phyloP scores from a whole-genome alignment of 2,113 vertebrate genomes.

The Microtus richardsoni region DNA sequence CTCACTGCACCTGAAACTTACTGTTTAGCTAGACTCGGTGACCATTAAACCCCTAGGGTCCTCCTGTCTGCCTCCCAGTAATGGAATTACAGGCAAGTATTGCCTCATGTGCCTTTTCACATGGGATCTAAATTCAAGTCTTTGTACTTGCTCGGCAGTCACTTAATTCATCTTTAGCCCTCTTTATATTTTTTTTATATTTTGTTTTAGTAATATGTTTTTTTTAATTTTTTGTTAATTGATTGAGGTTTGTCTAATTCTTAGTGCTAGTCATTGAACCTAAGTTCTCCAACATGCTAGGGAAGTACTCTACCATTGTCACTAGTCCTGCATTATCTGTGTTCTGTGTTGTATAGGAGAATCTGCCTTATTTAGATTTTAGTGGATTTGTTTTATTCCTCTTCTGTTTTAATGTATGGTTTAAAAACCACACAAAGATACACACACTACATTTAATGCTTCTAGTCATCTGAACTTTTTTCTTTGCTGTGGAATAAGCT shows the following conservation, averaged over 20 bases:
- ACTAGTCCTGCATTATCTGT: background rate
- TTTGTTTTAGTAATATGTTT: background rate
- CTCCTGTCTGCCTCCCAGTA: background rate
- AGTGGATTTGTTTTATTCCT: background rate
- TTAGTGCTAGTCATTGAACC: background rate
- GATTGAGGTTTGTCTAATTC: background rate
- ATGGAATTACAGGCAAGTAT: background rate
- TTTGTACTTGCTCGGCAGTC: background rate
- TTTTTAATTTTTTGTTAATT: background rate
- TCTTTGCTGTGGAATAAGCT: background rate
- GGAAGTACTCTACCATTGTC: background rate
- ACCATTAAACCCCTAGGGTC: background rate
- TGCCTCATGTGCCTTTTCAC: background rate
- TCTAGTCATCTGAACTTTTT: slow-evolving; percentile 36
- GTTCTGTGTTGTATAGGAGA: background rate
- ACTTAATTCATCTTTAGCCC: background rate
- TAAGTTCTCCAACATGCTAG: background rate
- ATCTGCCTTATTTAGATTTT: background rate
- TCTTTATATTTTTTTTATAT: background rate
- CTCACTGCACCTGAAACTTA: background rate
- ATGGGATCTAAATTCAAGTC: background rate
- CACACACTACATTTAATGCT: background rate
- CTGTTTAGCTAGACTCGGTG: background rate
- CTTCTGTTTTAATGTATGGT: background rate
- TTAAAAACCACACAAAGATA: background rate